Conservation (phyloP, 2,888 invertebrate species). For the Patella depressa region DNA sequence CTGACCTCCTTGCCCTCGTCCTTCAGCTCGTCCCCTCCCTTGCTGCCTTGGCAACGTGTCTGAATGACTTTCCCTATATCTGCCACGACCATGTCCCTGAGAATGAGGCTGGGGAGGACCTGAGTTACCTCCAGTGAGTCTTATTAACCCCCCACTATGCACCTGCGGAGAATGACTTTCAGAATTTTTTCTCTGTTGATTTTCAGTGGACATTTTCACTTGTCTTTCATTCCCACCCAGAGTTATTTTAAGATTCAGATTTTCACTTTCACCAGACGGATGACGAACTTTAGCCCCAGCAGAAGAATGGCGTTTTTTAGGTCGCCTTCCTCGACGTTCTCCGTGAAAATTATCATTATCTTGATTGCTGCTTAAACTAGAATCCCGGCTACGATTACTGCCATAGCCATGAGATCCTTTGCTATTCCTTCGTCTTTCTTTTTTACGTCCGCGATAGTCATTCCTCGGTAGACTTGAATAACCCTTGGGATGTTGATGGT, state of each 20-base stretch:
- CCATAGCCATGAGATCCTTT: conserved; percentile 31
- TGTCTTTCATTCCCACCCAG: conserved; percentile 35
- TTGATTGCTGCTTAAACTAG: conserved; percentile 48
- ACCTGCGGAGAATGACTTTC: conserved; percentile 18
- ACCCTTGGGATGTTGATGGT: neutral
- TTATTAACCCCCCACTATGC: conserved; percentile 29
- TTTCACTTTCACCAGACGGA: conserved; percentile 15
- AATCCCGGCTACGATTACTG: conserved; percentile 46
- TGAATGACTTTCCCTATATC: conserved; percentile 20
- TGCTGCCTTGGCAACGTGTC: conserved; percentile 27
- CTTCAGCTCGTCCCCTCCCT: conserved; percentile 25
- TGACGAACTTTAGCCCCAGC: conserved; percentile 31
- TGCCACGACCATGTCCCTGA: conserved; percentile 20
- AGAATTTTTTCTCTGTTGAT: conserved; percentile 12
- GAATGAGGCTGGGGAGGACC: neutral
- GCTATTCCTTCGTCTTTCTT: conserved; percentile 18
- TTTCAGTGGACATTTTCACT: conserved; percentile 29
- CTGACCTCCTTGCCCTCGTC: conserved; percentile 37
- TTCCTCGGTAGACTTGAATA: neutral
- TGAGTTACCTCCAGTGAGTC: conserved; percentile 21
- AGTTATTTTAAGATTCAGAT: conserved; percentile 30
- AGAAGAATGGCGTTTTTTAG: conserved; percentile 39
- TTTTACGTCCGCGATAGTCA: conserved; percentile 26
- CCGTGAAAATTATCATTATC: conserved; percentile 30
- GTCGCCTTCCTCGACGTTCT: conserved; percentile 30